Evolutionary conservation across 23 tunicate species (phyloP), one percentile per base, ranked within the genome.

Genomic region (Phallusia fumigata): DNA sequence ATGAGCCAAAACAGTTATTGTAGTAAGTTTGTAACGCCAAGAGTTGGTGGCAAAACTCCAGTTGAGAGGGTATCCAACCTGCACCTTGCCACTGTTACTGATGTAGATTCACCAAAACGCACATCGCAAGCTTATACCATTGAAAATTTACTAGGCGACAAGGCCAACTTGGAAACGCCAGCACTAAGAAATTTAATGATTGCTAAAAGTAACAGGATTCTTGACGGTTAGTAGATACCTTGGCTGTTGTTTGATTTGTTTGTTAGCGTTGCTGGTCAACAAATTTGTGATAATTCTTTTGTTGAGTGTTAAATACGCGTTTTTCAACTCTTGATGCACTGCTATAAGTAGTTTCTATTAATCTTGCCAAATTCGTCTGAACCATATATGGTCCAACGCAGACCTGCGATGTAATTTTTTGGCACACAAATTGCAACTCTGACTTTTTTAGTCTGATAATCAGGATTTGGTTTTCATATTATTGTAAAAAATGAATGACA

Each of bases 81-180:
- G 69, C 28, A 5, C 16, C 26, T 22, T 21, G 69, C 8, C 1
- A 58, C 28, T 24, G 69, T 58, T 1, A 58, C 69, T 21, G 69
- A 58, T 58, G 69, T 58, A 1, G 69, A 58, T 24, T 33, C 78
- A 19, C 78, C 78, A 16, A 19, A 33, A 19, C 40, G 40, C 44
- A 74, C 78, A 3, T 74, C 78, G 5, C 78, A 74, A 45, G 53
- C 33, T 78, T 40, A 40, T 78, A 31, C 81, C 33, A 65, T 78
- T 35, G 81, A 78, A 22, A 30, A 78, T 21, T 18, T 78, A 65
- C 53, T 78, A 13, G 81, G 81, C 53, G 81, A 78, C 30, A 78
- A 78, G 28, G 81, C 81, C 6, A 78, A 78, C 11, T 19, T 78
- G 24, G 81, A 78, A 28, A 78, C 81, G 30, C 81, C 81, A 22